A percentile compares a stretch with the other conserved stretches of the same genome.
These are phyloP conservation scores for Acanthopleura granulata DNA, from an alignment of 2,888 invertebrate genomes.

Conservation along the genomic window DNA sequence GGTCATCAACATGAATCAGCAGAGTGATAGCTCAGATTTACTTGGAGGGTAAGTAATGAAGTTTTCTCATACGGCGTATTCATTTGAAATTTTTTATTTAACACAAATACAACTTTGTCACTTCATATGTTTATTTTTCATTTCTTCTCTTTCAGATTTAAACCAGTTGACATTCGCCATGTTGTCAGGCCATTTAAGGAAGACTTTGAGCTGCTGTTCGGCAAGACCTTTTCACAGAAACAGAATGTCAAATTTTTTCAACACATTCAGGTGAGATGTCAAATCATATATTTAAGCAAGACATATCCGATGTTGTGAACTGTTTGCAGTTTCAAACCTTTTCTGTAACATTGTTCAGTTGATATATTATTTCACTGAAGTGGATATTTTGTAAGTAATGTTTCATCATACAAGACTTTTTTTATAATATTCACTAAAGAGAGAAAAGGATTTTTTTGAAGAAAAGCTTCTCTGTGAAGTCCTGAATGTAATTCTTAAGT, in stretches of 20 bases:
- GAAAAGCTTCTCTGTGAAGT: too few relatives aligned
- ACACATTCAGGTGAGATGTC: slow-evolving; percentile 77
- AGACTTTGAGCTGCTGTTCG: slow-evolving; percentile 87
- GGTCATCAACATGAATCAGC: slow-evolving; percentile 99
- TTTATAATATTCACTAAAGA: too few relatives aligned
- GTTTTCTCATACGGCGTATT: not conserved
- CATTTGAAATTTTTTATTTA: not conserved
- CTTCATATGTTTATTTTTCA: not conserved
- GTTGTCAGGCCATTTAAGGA: slow-evolving; percentile 84
- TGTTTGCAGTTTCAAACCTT: too few relatives aligned
- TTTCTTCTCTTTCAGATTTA: slow-evolving; percentile 73
- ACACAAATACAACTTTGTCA: not conserved
- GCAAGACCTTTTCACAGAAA: slow-evolving; percentile 79
- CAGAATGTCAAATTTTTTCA: slow-evolving; percentile 87
- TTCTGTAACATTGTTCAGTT: too few relatives aligned
- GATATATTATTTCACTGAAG: too few relatives aligned
- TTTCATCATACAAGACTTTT: too few relatives aligned
- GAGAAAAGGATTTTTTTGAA: too few relatives aligned
- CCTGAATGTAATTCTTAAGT: too few relatives aligned
- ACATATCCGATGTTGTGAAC: too few relatives aligned
- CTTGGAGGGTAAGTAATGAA: slow-evolving; percentile 80
- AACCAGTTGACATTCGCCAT: slow-evolving; percentile 92
- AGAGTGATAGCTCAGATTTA: slow-evolving; percentile 96
- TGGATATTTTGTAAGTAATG: too few relatives aligned
- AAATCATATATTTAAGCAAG: too few relatives aligned